Evolutionary conservation across 2,113 vertebrate species (phyloP), one percentile per base, ranked within the genome.

Genomic region (Rhabdornis inornatus): DNA sequence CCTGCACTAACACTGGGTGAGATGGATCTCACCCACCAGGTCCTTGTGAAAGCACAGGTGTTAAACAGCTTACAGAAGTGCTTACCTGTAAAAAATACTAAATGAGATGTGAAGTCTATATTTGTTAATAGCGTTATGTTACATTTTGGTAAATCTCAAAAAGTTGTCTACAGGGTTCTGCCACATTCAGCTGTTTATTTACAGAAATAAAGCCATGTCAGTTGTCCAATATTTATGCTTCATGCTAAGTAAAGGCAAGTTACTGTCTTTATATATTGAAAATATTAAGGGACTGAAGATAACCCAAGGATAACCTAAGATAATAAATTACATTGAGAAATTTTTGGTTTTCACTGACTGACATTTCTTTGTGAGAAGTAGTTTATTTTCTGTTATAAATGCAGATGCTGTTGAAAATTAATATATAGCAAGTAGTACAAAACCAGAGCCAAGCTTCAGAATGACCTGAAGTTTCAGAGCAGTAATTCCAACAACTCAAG

Each of bases 121-220:
- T 71, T 72, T 71, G 14, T 55, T 68, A 35, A 30, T 24, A 19
- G 7, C 8, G 1, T 33, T 77, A 3, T 3, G 7, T 33, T 70
- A 6, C 30, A 8, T 37, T 45, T 39, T 50, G 44, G 16, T 87
- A 55, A 53, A 75, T 87, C 28, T 70, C 42, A 49, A 27, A 61
- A 61, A 22, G 11, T 25, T 1, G 0, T 5, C 30, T n/a, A 13
- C 10, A 33, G 59, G 11, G 27, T 33, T 17, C 15, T 77, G 80
- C 31, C 37, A 52, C 33, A 61, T 40, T 52, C 27, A 72, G 27
- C 55, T 65, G 16, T 24, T 61, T 63, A n/a, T 82, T 82, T 53
- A 20, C 19, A 53, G 76, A 77, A 80, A 47, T 40, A 4, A 61
- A 80, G 6, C 28, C 42, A 2, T 45, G 30, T 55, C 61, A 78